Evolutionary conservation across 2,113 vertebrate genomes (phyloP).

Genomic region (Pongo pygmaeus): DNA sequence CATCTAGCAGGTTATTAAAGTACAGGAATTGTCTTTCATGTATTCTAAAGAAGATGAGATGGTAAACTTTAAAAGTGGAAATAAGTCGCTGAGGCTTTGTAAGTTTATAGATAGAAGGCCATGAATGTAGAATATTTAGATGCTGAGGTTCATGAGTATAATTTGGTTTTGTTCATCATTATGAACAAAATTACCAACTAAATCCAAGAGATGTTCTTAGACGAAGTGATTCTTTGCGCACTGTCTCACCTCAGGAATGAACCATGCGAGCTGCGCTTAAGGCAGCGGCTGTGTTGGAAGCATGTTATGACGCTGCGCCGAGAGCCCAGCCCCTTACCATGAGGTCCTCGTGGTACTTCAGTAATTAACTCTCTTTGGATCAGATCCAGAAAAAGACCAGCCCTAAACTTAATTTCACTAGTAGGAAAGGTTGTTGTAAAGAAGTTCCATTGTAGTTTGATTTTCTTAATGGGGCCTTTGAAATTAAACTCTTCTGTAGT

Average conservation of each 20-base stretch:
- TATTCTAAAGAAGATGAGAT: neutral
- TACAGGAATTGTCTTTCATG: neutral
- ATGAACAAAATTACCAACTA: neutral
- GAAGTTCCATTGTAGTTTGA: neutral
- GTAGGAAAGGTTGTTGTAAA: neutral
- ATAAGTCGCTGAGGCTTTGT: neutral
- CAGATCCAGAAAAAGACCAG: neutral
- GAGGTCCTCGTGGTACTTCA: neutral
- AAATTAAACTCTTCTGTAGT: neutral
- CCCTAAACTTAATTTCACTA: neutral
- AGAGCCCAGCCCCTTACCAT: neutral
- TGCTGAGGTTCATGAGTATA: neutral
- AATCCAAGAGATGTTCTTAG: neutral
- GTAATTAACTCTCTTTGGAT: neutral
- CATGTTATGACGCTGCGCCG: accelerated
- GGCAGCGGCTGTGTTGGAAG: neutral
- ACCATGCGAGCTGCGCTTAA: too few relatives aligned
- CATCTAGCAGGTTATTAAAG: neutral
- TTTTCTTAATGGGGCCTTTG: conserved; percentile 14
- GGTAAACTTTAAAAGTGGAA: neutral
- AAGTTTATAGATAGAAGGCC: neutral
- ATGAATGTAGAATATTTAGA: neutral
- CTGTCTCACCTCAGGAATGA: neutral
- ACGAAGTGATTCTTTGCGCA: neutral
- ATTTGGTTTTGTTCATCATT: neutral